Evolutionary conservation across 2,797 vertebrate genomes (phyloP).

Genomic region (Eleutherodactylus coqui): DNA sequence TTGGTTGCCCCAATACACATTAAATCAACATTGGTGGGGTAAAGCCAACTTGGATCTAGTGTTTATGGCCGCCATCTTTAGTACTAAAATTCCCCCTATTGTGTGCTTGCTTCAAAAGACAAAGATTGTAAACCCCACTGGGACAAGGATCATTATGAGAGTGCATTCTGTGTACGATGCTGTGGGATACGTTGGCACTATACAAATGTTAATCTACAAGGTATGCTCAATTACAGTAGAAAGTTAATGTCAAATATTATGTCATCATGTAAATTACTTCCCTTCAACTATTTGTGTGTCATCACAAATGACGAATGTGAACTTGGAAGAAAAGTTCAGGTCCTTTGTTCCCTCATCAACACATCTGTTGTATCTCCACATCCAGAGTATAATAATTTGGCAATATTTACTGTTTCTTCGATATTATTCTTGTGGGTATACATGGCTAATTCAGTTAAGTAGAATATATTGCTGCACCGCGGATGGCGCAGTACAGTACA

Average conservation of each 20-base stretch:
- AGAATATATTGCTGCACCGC: conserved; percentile 11
- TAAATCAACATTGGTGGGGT: background rate
- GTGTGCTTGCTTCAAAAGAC: no score
- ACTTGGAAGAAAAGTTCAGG: background rate
- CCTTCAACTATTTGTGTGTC: background rate
- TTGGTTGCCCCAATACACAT: no score
- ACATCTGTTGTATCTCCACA: background rate
- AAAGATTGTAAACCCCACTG: background rate
- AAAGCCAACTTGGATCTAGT: no score
- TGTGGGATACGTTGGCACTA: no score
- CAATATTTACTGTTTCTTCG: background rate
- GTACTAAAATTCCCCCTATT: no score
- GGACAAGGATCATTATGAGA: background rate
- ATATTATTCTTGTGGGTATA: conserved; percentile 1
- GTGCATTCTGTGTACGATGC: no score
- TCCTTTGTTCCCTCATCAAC: background rate
- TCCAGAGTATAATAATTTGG: background rate
- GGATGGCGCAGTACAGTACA: background rate
- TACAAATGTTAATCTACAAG: no score
- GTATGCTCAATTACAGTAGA: background rate
- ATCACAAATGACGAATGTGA: background rate
- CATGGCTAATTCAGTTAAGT: background rate
- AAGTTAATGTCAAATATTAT: no score
- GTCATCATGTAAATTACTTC: background rate
- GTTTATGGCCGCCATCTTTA: no score